Percentiles rank a stretch among this genome's conserved stretches.
phyloP scores from a whole-genome alignment of 2,113 vertebrate species.

The Cromileptes altivelis region DNA sequence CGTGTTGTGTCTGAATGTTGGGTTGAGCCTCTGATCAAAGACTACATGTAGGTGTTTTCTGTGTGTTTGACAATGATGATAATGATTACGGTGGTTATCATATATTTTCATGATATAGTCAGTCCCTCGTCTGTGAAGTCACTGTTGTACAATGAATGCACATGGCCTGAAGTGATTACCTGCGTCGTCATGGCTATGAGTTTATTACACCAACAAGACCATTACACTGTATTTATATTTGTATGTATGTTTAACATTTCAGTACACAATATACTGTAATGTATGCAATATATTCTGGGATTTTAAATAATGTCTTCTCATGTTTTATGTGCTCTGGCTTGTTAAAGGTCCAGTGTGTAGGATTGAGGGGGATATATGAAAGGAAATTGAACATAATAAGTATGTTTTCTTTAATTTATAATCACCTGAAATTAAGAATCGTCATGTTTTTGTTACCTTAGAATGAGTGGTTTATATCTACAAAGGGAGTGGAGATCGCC shows the following conservation, averaged over 20 bases:
- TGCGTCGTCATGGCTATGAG: constrained; percentile 7
- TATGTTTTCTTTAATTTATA: too few relatives aligned
- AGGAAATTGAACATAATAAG: too few relatives aligned
- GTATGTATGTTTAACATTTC: constrained; percentile 53
- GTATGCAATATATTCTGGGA: constrained; percentile 58
- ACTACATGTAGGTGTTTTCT: constrained; percentile 20
- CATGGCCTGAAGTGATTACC: not conserved
- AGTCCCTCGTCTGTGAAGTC: constrained; percentile 5
- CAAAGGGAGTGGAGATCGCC: too few relatives aligned
- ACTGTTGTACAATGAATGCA: constrained; percentile 8
- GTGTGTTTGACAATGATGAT: constrained; percentile 18
- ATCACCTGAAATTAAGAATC: too few relatives aligned
- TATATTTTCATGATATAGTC: constrained; percentile 14
- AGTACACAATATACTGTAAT: constrained; percentile 46
- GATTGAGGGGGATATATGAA: too few relatives aligned
- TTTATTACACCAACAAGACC: constrained; percentile 37
- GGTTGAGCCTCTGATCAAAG: not conserved
- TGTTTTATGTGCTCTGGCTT: constrained; percentile 25
- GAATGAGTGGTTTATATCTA: too few relatives aligned
- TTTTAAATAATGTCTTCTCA: constrained; percentile 32
- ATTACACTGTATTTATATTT: constrained; percentile 58
- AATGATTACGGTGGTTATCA: not conserved
- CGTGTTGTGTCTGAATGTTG: not conserved
- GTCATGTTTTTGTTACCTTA: too few relatives aligned
- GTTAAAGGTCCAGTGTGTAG: too few relatives aligned